Evolutionary conservation across 92 coral and sea anemone species (phyloP), one percentile per base, ranked within the genome.

Genomic region (Porites cylindrica): DNA sequence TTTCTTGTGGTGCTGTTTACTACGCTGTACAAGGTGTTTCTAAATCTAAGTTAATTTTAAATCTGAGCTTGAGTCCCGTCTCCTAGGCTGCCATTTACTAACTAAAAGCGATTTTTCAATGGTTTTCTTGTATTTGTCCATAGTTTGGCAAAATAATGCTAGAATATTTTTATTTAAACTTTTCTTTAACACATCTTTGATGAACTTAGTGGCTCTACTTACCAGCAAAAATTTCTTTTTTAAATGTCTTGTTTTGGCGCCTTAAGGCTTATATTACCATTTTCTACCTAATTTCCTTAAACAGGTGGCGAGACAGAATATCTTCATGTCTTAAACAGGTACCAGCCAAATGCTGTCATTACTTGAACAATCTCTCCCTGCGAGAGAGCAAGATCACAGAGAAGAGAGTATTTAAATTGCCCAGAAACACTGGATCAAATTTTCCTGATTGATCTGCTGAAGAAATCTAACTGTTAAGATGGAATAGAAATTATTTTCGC

Each of bases 311-410:
- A 24, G 56, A 52, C 64, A 65, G 75, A 62, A 23, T 13, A 72
- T 24, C 21, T 21, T 82, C 60, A 10, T 66, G 53, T 21, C 51
- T 17, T 4, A 54, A 24, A 52, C 87, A 23, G 87, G 87, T 83
- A 83, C 87, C 87, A 26, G 87, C 24, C 29, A 1, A 29, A 83
- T 83, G 78, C 71, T 81, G 87, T 83, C 47, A 83, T 83, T 81
- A 62, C 17, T 47, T 20, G 66, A 83, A 63, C 54, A 13, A 83
- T 53, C 61, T 51, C 73, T 43, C 19, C 52, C 50, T 11, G 10
- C 17, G 32, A 38, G 9, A 51, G 47, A 38, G 47, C 5, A 59
- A 83, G 87, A 61, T 74, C 81, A 73, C 63, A 62, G 58, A 75
- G 70, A 29, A 23, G 8, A 23, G 7, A 69, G 59, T 54, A 81